Conservation (phyloP, 2,888 invertebrate genomes). For the Drosophila nr. fundita region DNA sequence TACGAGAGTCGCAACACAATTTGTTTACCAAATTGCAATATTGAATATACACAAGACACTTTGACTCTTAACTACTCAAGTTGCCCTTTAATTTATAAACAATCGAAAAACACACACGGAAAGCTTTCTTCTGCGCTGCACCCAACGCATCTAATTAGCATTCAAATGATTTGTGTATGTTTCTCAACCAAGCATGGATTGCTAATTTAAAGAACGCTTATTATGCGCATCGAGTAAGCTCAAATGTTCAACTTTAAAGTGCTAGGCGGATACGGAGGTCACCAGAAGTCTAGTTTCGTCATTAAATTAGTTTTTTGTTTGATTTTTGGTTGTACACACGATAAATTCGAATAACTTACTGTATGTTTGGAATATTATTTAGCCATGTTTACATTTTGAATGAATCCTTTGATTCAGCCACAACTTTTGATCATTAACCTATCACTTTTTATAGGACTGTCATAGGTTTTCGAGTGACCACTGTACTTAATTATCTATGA, state of each 20-base stretch:
- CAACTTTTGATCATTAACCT: too few species aligned
- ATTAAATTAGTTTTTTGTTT: constrained; percentile 13
- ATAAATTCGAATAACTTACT: neutral
- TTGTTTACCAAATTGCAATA: constrained; percentile 45
- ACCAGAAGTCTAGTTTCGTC: neutral
- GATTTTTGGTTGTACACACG: neutral
- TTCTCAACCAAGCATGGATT: neutral
- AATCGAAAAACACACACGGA: neutral
- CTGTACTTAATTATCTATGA: neutral
- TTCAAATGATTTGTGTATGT: constrained; percentile 9
- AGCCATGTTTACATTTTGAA: too few species aligned
- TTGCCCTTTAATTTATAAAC: neutral
- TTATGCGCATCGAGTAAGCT: constrained; percentile 17
- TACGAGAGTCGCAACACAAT: neutral
- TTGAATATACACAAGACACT: constrained; percentile 9
- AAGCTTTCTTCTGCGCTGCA: constrained; percentile 3
- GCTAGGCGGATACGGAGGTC: neutral
- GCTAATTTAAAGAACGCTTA: constrained; percentile 1
- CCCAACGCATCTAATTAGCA: constrained; percentile 28
- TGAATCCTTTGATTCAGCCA: too few species aligned
- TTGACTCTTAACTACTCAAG: constrained; percentile 4
- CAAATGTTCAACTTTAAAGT: constrained; percentile 8
- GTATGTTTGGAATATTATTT: neutral
- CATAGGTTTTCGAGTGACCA: neutral
- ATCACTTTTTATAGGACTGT: neutral